Base-by-base conservation (phyloP, 2,113 vertebrate genomes). In the Xenus cinereus region DNA sequence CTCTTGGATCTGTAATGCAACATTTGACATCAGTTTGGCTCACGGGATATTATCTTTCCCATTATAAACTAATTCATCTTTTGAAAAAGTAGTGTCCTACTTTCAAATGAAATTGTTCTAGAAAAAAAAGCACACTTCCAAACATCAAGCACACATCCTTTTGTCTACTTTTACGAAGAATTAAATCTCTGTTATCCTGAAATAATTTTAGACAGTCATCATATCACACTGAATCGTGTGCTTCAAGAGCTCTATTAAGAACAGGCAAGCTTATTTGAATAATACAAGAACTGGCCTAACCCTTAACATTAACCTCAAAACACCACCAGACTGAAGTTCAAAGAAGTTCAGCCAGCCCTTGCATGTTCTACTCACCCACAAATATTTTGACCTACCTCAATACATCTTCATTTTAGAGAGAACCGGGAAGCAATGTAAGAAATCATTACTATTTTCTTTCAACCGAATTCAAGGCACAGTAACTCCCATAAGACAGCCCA, bases 1-100 rank as follows among this genome's bases (percentile, higher is more conserved):
- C 86, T 96, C 73, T 89, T 95, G 94, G 80, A 94, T 95, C 66
- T 87, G 32, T 57, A 94, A 80, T 10, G 67, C 75, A 95, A 76
- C 45, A 27, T 48, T 96, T 90, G 92, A 91, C 90, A 92, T 72
- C 56, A 50, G 18, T 89, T 97, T 95, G 80, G 80, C 73, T 79
- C 73, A 48, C 41, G 26, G 73, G 53, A 72, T 96, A 72, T 89
- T 88, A 89, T 94, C 67, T 53, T 89, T 87, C 60, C 59, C 35
- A 66, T 94, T 93, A 94, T n/a, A 89, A 92, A 79, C n/a, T 56
- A 84, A 94, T 82, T 72, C 39, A 69, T 93, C 73, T 94, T 95
- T 68, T 27, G 32, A 80, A 93, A 90, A 93, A 84, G 53, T 46
- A 79, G 32, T 24, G 28, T 81, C 45, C 73, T 87, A 82, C 30